Conservation (phyloP, 1,140 invertebrate species). For the Neodiprion fabricii region DNA sequence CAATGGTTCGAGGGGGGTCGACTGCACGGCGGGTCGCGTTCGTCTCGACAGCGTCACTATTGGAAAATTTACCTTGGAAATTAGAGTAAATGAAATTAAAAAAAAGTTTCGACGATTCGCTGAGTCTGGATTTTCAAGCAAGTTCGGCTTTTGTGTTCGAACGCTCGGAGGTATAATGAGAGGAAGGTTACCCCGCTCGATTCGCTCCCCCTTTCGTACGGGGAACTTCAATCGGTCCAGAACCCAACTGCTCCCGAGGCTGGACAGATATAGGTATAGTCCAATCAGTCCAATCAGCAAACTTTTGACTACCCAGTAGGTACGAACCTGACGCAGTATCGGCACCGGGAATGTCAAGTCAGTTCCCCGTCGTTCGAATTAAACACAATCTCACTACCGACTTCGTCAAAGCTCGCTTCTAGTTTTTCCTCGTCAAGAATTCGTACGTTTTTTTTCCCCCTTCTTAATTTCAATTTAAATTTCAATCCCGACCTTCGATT, state of each 20-base stretch:
- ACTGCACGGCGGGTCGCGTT: not conserved
- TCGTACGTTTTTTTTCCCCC: too few species aligned
- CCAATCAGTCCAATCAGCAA: conserved; percentile 5
- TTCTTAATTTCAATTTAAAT: too few species aligned
- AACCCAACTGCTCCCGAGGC: not conserved
- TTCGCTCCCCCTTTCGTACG: conserved; percentile 15
- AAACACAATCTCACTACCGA: not conserved
- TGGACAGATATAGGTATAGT: conserved; percentile 7
- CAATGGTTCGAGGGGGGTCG: conserved; percentile 34
- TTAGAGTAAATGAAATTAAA: conserved; percentile 58
- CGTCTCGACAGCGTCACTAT: conserved; percentile 37
- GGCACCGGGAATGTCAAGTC: not conserved
- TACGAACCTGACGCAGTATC: not conserved
- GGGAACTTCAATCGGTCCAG: not conserved
- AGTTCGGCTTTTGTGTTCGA: conserved; percentile 52
- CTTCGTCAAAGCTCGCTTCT: not conserved
- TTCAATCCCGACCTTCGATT: too few species aligned
- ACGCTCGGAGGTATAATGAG: conserved; percentile 50
- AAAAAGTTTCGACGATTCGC: conserved; percentile 42
- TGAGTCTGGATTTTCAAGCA: conserved; percentile 49
- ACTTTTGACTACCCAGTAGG: not conserved
- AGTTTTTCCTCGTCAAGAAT: not conserved
- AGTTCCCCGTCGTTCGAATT: not conserved
- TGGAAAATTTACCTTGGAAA: conserved; percentile 54
- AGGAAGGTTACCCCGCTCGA: conserved; percentile 28